These are phyloP conservation scores for Scophthalmus maximus DNA, from an alignment of 2,113 vertebrate species.

Conservation along the genomic window DNA sequence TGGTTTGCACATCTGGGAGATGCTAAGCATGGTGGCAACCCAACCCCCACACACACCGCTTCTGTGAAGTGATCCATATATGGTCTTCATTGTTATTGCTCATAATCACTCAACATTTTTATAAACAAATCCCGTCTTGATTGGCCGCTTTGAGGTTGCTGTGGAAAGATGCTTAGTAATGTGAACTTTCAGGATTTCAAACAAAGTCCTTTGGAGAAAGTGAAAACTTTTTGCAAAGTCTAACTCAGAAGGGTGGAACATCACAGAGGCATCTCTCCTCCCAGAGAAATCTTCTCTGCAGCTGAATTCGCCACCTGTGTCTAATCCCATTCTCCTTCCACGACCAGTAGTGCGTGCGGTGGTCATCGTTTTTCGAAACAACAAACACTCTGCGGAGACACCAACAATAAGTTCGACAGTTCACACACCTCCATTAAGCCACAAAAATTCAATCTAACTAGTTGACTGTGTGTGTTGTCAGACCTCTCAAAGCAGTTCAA, in stretches of 20 bases:
- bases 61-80: conserved; percentile 79
- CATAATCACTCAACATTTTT: conserved; percentile 79
- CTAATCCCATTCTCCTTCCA: conserved; percentile 18
- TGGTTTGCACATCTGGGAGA: conserved; percentile 94
- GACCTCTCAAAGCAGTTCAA: conserved; percentile 3
- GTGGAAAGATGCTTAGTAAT: conserved; percentile 40
- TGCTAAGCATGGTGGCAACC: conserved; percentile 78
- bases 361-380: conserved; percentile 5
- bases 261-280: not conserved
- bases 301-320: conserved; percentile 31
- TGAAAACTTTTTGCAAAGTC: conserved; percentile 20
- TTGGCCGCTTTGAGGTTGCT: conserved; percentile 53
- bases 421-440: not conserved
- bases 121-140: conserved; percentile 64
- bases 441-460: not conserved
- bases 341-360: not conserved
- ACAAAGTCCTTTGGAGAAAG: conserved; percentile 38
- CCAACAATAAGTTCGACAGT: not conserved
- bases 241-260: conserved; percentile 15
- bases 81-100: conserved; percentile 78
- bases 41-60: conserved; percentile 59
- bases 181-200: conserved; percentile 49
- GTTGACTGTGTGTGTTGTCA: not conserved
- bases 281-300: not conserved
- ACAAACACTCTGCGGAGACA: conserved; percentile 1